Evolutionary conservation across 2,113 vertebrate genomes (phyloP).

Genomic region (Bos javanicus): DNA sequence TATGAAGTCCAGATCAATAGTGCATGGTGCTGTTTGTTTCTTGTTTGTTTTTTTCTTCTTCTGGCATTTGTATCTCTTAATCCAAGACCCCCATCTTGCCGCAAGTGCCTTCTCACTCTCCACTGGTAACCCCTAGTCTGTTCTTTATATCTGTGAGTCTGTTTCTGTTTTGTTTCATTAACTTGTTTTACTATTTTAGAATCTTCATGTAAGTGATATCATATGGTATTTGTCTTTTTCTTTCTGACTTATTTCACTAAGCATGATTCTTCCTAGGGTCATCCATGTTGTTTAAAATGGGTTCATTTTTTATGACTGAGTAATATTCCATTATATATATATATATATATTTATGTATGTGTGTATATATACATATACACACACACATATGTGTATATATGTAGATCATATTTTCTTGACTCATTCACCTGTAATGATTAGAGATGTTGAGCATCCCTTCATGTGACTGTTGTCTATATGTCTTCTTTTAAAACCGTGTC

Average conservation of each 20-base stretch:
- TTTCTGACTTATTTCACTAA: not conserved
- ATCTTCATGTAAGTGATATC: not conserved
- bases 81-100: not conserved
- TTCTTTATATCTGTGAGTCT: not conserved
- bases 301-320: not conserved
- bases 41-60: not conserved
- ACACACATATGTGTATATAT: not conserved
- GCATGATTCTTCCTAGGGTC: not conserved
- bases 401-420: not conserved
- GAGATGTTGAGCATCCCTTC: not conserved
- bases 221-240: not conserved
- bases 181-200: not conserved
- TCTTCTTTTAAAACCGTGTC: not conserved
- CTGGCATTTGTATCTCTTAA: not conserved
- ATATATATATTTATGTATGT: not conserved
- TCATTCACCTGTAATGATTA: not conserved
- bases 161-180: not conserved
- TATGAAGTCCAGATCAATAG: not conserved
- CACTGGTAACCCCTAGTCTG: not conserved
- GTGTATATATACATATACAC: fast-evolving
- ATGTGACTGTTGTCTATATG: not conserved
- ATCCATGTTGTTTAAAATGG: not conserved
- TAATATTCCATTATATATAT: not conserved
- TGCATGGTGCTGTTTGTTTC: not conserved
- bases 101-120: not conserved